Conservation (phyloP, 2,888 invertebrate species). For the Lithophane semibrunnea region DNA sequence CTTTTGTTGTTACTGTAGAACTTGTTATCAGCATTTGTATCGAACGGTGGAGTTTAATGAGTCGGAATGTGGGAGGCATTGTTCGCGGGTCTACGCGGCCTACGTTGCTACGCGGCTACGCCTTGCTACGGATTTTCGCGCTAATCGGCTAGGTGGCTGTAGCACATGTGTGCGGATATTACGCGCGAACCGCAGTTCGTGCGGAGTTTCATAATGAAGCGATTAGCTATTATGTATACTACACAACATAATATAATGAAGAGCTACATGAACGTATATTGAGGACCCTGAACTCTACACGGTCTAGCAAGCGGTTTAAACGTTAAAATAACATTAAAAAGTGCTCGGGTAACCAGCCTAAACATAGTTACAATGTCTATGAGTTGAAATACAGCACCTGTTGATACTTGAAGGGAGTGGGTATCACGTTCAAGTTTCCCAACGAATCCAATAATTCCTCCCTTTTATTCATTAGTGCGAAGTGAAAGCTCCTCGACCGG, state of each 20-base stretch:
- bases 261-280: neutral
- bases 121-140: slow-evolving; percentile 49
- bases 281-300: neutral
- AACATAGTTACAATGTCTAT: neutral
- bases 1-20: slow-evolving; percentile 20
- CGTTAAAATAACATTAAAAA: neutral
- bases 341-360: neutral
- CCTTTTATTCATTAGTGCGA: slow-evolving; percentile 55
- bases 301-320: neutral
- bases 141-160: slow-evolving; percentile 53
- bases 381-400: slow-evolving; percentile 33
- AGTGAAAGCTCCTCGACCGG: slow-evolving; percentile 52
- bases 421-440: slow-evolving; percentile 21
- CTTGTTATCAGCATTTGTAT: slow-evolving; percentile 32
- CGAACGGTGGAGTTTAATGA: slow-evolving; percentile 43
- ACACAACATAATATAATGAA: neutral
- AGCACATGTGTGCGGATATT: slow-evolving; percentile 57
- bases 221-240: slow-evolving; percentile 56
- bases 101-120: slow-evolving; percentile 47
- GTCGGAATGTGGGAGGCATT: slow-evolving; percentile 41
- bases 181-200: slow-evolving; percentile 58
- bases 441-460: slow-evolving; percentile 35
- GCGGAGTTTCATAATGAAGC: slow-evolving; percentile 61
- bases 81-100: slow-evolving; percentile 31
- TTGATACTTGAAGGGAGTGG: slow-evolving; percentile 32